These are phyloP conservation scores for Dioctria linearis DNA, from an alignment of 2,888 invertebrate genomes.

Conservation along the genomic window DNA sequence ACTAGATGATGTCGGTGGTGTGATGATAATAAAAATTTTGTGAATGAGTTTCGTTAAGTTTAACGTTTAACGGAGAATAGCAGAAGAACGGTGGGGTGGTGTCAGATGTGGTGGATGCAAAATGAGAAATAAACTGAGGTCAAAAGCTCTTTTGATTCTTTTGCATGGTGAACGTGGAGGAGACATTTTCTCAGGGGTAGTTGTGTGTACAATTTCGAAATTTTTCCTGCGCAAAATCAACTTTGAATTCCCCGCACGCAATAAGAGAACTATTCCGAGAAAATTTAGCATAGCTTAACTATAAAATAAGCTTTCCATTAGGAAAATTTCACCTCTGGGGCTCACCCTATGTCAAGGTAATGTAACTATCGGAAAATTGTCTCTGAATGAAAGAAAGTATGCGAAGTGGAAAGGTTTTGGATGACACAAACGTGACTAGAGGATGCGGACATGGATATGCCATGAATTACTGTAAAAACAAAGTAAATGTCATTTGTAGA, in stretches of 20 bases:
- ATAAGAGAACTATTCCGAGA: background rate
- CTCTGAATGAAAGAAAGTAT: constrained; percentile 23
- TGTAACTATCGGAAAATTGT: constrained; percentile 9
- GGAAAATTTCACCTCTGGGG: constrained; percentile 45
- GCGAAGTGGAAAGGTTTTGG: constrained; percentile 6
- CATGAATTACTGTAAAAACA: background rate
- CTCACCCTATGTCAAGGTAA: constrained; percentile 11
- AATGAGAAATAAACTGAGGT: background rate
- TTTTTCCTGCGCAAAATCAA: constrained; percentile 3
- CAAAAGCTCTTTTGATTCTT: constrained; percentile 1
- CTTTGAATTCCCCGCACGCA: background rate
- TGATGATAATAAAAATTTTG: constrained; percentile 38
- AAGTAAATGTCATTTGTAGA: too few species aligned
- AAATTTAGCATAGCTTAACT: constrained; percentile 5
- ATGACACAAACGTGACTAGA: constrained; percentile 28
- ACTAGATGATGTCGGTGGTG: background rate
- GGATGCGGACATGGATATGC: background rate
- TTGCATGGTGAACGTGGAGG: background rate
- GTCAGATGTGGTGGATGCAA: background rate
- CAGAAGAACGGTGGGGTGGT: background rate
- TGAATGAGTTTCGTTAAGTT: constrained; percentile 48
- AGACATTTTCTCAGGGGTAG: background rate
- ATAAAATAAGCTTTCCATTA: constrained; percentile 34
- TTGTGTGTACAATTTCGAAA: background rate
- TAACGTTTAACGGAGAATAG: background rate